These are phyloP conservation scores for Tenthredo notha DNA, from an alignment of 2,888 invertebrate genomes.

Conservation along the genomic window DNA sequence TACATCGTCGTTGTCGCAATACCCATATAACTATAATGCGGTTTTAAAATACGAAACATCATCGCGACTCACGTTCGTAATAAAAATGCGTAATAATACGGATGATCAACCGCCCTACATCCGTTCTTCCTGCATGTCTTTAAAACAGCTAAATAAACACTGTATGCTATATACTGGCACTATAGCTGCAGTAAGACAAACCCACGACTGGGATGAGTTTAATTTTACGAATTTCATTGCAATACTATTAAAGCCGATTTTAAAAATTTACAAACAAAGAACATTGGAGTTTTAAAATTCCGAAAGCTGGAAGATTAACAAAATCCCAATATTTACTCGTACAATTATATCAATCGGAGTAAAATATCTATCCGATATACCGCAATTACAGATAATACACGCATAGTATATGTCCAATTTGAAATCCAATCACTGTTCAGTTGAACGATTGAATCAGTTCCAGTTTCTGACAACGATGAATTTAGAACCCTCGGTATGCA, in stretches of 20 bases:
- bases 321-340: too few species aligned
- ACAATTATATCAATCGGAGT: neutral
- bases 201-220: neutral
- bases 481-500: neutral
- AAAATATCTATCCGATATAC: neutral
- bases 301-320: too few species aligned
- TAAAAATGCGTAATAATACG: slow-evolving; percentile 34
- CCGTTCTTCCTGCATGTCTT: slow-evolving; percentile 41
- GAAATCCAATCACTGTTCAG: neutral
- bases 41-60: slow-evolving; percentile 19
- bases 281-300: too few species aligned
- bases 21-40: neutral
- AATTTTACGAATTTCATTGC: too few species aligned
- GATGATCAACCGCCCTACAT: slow-evolving; percentile 30
- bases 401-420: neutral
- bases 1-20: neutral
- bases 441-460: neutral
- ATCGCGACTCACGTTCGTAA: neutral
- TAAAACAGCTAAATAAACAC: slow-evolving; percentile 36
- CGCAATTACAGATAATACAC: neutral
- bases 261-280: too few species aligned
- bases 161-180: neutral
- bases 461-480: slow-evolving; percentile 1
- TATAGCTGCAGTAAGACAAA: neutral
- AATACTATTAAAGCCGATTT: too few species aligned